These are phyloP conservation scores for Agriopis aurantiaria DNA, from an alignment of 2,888 invertebrate genomes.

Conservation along the genomic window DNA sequence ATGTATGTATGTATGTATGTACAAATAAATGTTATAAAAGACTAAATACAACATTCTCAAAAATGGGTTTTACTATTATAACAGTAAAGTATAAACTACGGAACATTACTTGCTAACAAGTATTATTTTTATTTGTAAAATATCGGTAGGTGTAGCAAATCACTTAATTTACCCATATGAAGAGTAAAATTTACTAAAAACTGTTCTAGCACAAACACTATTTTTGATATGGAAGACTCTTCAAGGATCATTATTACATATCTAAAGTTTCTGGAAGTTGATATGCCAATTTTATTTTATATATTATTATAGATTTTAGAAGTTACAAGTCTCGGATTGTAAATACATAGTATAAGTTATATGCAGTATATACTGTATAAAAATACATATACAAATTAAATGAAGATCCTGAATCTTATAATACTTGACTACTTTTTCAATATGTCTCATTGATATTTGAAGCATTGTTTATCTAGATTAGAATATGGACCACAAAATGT, in stretches of 20 bases:
- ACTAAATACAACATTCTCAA: slow-evolving; percentile 46
- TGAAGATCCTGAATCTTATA: slow-evolving; percentile 62
- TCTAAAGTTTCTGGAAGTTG: slow-evolving; percentile 83
- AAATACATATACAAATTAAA: slow-evolving; percentile 83
- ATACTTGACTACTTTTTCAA: slow-evolving; percentile 74
- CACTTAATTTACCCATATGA: slow-evolving; percentile 33
- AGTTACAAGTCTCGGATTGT: slow-evolving; percentile 76
- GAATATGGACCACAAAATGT: slow-evolving; percentile 74
- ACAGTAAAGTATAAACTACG: slow-evolving; percentile 33
- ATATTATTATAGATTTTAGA: slow-evolving; percentile 75
- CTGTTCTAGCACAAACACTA: slow-evolving; percentile 78
- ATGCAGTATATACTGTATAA: slow-evolving; percentile 79
- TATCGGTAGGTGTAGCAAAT: slow-evolving; percentile 37
- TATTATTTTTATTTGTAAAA: slow-evolving; percentile 33
- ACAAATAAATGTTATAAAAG: slow-evolving; percentile 46
- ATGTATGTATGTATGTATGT: slow-evolving; percentile 40
- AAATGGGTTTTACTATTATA: slow-evolving; percentile 39
- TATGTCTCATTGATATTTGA: slow-evolving; percentile 84
- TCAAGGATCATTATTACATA: slow-evolving; percentile 70
- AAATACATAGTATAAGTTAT: slow-evolving; percentile 65
- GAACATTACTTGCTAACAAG: slow-evolving; percentile 41
- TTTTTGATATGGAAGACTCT: slow-evolving; percentile 86
- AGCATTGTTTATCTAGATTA: slow-evolving; percentile 63
- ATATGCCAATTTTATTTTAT: slow-evolving; percentile 83
- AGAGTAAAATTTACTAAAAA: slow-evolving; percentile 52